These are phyloP conservation scores for Microtus richardsoni DNA, from an alignment of 2,113 vertebrate genomes.

Conservation along the genomic window DNA sequence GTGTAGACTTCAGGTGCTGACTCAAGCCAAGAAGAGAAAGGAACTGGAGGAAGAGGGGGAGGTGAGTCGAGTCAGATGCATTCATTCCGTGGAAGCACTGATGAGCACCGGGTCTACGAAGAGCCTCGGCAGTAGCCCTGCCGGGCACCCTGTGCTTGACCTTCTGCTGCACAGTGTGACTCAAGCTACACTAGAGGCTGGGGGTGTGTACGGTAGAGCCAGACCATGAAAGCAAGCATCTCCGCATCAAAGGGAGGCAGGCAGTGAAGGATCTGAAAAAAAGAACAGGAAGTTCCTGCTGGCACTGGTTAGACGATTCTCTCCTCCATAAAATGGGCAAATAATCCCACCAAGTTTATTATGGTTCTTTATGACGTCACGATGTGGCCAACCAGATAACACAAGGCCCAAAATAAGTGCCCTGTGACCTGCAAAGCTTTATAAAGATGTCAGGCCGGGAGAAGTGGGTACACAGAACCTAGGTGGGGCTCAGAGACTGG, in stretches of 20 bases:
- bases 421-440: background rate
- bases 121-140: background rate
- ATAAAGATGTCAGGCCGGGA: background rate
- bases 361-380: background rate
- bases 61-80: background rate
- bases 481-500: background rate
- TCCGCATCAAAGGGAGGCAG: background rate
- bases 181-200: background rate
- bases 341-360: background rate
- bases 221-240: background rate
- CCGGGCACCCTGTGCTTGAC: background rate
- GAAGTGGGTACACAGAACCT: background rate
- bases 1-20: background rate
- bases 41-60: background rate
- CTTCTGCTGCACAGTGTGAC: background rate
- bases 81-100: background rate
- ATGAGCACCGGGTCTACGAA: background rate
- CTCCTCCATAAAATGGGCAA: slow-evolving; percentile 3
- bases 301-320: background rate
- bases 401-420: background rate
- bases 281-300: background rate
- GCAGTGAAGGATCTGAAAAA: background rate
- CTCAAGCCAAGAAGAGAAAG: background rate
- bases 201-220: background rate
- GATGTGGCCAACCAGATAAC: background rate